Evolutionary conservation across 2,797 vertebrate genomes (phyloP), one percentile per base, ranked within the genome.

Genomic region (Malurus leucopterus): DNA sequence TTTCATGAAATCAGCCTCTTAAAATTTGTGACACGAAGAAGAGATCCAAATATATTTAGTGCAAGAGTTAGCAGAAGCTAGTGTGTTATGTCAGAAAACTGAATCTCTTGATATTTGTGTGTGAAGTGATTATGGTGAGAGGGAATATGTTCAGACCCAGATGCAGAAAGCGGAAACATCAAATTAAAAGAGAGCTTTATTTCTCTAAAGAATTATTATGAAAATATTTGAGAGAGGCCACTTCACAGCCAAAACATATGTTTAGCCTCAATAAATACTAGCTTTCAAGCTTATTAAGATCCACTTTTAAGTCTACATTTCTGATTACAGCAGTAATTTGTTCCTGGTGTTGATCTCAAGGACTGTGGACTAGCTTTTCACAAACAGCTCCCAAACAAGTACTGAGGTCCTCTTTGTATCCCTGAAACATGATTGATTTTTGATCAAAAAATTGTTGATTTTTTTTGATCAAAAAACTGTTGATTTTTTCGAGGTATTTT

Each of bases 81-180:
- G 91, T 84, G 74, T 62, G 72, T 84, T 95, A 84, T 88, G 83
- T 93, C 71, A 72, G 85, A 93, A 95, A 95, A 90, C 72, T 65
- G 91, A 95, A 79, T 89, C 75, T 84, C 84, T 93, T 96, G 77
- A 95, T 95, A 95, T 94, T 82, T 84, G 73, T 29, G 18, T 93
- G 91, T 87, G 93, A 94, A 95, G 85, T 83, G 77, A 91, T 90
- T 91, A 91, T 73, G 27, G 79, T 90, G 79, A 78, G 51, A 93
- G 47, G 63, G 78, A 90, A 94, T 93, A 89, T 87, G 77, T 84
- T 95, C 92, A 94, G 72, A 92, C 34, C 54, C 92, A 93, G 86
- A 95, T 94, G 82, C 67, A 92, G 53, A 90, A 64, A 89, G 64
- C 58, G 84, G 83, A 64, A 94, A 80, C 68, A 74, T 76, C 40